Conservation (phyloP, 2,888 invertebrate genomes). For the Allophyes oxyacanthae region DNA sequence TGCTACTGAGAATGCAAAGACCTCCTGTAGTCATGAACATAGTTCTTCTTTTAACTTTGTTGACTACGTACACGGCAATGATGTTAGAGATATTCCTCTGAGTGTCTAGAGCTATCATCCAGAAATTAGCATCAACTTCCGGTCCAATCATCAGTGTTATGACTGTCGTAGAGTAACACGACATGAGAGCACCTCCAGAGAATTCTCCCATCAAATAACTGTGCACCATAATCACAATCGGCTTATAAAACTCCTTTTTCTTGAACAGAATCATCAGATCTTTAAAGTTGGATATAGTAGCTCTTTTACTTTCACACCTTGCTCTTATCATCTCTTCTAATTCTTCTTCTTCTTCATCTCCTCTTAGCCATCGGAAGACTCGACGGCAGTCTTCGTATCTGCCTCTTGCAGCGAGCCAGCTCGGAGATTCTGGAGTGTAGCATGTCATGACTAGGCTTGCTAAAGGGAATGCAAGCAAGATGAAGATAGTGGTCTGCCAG, state of each 20-base stretch:
- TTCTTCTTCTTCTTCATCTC: slow-evolving; percentile 80
- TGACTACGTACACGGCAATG: slow-evolving; percentile 87
- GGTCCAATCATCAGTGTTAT: slow-evolving; percentile 86
- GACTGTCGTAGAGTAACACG: slow-evolving; percentile 90
- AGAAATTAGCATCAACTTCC: slow-evolving; percentile 88
- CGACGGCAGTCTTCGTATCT: slow-evolving; percentile 86
- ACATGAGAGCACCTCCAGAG: slow-evolving; percentile 90
- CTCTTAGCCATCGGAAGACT: slow-evolving; percentile 89
- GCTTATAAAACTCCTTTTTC: slow-evolving; percentile 87
- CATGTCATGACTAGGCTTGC: slow-evolving; percentile 78
- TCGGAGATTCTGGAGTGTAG: slow-evolving; percentile 90
- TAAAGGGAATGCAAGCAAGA: slow-evolving; percentile 80
- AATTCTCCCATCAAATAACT: slow-evolving; percentile 90
- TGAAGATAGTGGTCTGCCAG: slow-evolving; percentile 88
- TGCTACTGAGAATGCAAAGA: slow-evolving; percentile 86
- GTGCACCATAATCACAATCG: slow-evolving; percentile 87
- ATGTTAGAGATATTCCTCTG: slow-evolving; percentile 88
- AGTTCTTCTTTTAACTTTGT: slow-evolving; percentile 87
- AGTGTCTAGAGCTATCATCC: slow-evolving; percentile 90
- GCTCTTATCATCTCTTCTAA: slow-evolving; percentile 74
- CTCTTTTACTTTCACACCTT: slow-evolving; percentile 56
- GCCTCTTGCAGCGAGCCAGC: slow-evolving; percentile 90
- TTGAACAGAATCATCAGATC: slow-evolving; percentile 51
- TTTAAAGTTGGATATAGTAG: slow-evolving; percentile 37
- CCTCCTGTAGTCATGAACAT: slow-evolving; percentile 88